phyloP scores from a whole-genome alignment of 2,797 vertebrate genomes.

The Hozukius guyotensis region DNA sequence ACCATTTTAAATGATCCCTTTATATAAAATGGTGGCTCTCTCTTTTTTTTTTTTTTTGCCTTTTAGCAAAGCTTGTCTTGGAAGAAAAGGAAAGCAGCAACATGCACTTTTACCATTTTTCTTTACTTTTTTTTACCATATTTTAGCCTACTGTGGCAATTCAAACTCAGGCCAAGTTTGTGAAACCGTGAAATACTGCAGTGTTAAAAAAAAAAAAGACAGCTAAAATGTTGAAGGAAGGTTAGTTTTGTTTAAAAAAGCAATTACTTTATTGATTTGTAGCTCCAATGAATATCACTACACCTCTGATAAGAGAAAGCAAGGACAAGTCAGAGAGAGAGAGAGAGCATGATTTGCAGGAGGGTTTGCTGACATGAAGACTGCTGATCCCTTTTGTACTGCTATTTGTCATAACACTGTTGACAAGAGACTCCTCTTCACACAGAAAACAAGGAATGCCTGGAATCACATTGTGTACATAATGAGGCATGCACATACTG shows the following conservation, averaged over 20 bases:
- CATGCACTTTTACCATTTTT: neutral
- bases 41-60: neutral
- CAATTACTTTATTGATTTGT: constrained; percentile 62
- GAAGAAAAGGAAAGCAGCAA: neutral
- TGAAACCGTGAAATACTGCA: neutral
- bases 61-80: neutral
- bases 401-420: constrained; percentile 74
- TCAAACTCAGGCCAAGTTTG: constrained; percentile 5
- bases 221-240: neutral
- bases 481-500: constrained; percentile 47
- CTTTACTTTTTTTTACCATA: neutral
- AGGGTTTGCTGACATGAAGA: constrained; percentile 53
- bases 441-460: constrained; percentile 44
- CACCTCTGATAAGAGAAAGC: constrained; percentile 33
- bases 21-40: neutral
- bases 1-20: neutral
- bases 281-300: constrained; percentile 41
- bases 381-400: constrained; percentile 73
- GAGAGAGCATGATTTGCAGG: constrained; percentile 36
- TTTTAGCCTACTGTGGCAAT: neutral
- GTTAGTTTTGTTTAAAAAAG: constrained; percentile 33
- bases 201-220: neutral
- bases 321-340: constrained; percentile 2
- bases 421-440: constrained; percentile 65
- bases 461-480: constrained; percentile 49